Evolutionary conservation across 2,888 invertebrate species (phyloP).

Genomic region (Myopa tessellatipennis): DNA sequence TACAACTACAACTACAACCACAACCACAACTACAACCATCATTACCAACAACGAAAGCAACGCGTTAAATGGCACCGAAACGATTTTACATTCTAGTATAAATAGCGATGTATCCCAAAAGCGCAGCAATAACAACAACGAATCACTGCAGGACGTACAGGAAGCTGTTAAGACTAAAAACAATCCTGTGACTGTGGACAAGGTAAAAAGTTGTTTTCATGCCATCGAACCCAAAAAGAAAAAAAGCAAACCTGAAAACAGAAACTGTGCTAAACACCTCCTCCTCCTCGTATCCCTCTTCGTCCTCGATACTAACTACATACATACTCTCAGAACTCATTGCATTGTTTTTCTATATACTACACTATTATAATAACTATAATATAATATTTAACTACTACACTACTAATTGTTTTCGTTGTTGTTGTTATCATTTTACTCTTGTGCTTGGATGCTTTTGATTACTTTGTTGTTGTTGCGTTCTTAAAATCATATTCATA

Average conservation of each 20-base stretch:
- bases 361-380: neutral
- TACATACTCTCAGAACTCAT: neutral
- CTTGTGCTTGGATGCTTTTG: neutral
- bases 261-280: neutral
- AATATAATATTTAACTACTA: neutral
- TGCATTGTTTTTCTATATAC: neutral
- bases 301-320: neutral
- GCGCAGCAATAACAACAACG: conserved; percentile 42
- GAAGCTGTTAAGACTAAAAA: conserved; percentile 44
- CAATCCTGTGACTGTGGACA: conserved; percentile 41
- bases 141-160: conserved; percentile 22
- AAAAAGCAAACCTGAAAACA: neutral
- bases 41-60: conserved; percentile 45
- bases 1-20: conserved; percentile 43
- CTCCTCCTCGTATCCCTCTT: too few relatives aligned
- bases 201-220: conserved; percentile 42
- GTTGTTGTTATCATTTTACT: neutral
- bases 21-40: conserved; percentile 44
- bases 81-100: conserved; percentile 31
- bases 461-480: conserved; percentile 4
- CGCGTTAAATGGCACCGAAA: conserved; percentile 46
- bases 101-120: conserved; percentile 28
- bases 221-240: neutral
- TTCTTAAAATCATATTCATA: too few relatives aligned
- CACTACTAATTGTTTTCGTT: too few relatives aligned